Conservation (phyloP, 2,797 vertebrate genomes). For the Nannoperca obscura region DNA sequence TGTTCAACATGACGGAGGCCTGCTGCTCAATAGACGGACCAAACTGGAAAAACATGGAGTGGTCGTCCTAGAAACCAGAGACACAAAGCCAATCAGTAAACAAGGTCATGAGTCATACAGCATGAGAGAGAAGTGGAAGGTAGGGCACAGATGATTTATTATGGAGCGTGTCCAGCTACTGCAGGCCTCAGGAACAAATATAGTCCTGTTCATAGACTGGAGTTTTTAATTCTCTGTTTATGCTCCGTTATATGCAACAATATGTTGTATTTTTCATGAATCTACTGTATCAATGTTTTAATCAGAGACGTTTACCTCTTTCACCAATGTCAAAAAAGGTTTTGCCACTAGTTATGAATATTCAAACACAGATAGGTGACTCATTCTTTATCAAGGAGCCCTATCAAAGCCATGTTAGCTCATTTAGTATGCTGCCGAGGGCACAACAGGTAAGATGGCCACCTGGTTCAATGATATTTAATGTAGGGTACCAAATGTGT, state of each 20-base stretch:
- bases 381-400: slow-evolving; percentile 39
- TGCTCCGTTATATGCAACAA: not conserved
- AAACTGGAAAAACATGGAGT: slow-evolving; percentile 99
- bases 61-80: slow-evolving; percentile 90
- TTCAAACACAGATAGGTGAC: slow-evolving; percentile 37
- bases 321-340: slow-evolving; percentile 3
- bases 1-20: slow-evolving; percentile 98
- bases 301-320: slow-evolving; percentile 1
- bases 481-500: slow-evolving; percentile 5
- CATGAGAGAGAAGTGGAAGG: slow-evolving; percentile 52
- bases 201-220: slow-evolving; percentile 35
- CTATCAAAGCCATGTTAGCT: slow-evolving; percentile 6
- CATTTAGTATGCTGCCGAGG: slow-evolving; percentile 24
- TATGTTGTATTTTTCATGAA: not conserved
- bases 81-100: slow-evolving; percentile 74
- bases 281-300: slow-evolving; percentile 6
- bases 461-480: slow-evolving; percentile 45
- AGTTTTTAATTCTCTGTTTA: slow-evolving; percentile 3
- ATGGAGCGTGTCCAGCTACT: slow-evolving; percentile 48
- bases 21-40: slow-evolving; percentile 98
- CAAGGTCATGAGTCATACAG: slow-evolving; percentile 71
- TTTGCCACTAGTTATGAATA: slow-evolving; percentile 32
- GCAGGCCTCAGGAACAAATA: slow-evolving; percentile 48
- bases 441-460: slow-evolving; percentile 27
- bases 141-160: slow-evolving; percentile 51